phyloP scores from a whole-genome alignment of 2,797 vertebrate genomes.

The Synaphobranchus kaupii region DNA sequence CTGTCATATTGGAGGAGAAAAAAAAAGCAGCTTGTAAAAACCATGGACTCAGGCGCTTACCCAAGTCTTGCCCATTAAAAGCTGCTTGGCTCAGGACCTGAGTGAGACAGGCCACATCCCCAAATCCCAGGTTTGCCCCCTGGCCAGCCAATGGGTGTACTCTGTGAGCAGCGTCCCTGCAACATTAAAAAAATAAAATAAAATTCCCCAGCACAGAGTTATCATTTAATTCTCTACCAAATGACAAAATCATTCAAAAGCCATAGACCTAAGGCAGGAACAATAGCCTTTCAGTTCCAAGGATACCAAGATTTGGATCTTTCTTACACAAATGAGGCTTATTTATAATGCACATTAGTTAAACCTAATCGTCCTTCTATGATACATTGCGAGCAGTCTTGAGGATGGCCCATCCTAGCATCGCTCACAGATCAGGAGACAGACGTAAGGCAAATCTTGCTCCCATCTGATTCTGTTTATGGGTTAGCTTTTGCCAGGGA shows the following conservation, averaged over 20 bases:
- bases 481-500: neutral
- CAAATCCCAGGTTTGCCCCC: slow-evolving; percentile 96
- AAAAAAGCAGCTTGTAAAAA: slow-evolving; percentile 63
- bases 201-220: slow-evolving; percentile 1
- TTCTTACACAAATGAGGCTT: neutral
- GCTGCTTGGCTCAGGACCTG: slow-evolving; percentile 87
- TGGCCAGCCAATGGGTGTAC: slow-evolving; percentile 97
- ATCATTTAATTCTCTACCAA: neutral
- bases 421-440: neutral
- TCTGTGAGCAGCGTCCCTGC: slow-evolving; percentile 94
- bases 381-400: neutral
- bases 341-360: neutral
- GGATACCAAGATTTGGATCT: neutral
- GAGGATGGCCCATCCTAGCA: neutral
- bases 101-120: slow-evolving; percentile 86
- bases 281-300: neutral
- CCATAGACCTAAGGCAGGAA: neutral
- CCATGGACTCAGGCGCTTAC: slow-evolving; percentile 71
- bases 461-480: slow-evolving; percentile 4
- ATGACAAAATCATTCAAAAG: neutral
- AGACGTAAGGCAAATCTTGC: neutral
- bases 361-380: no score
- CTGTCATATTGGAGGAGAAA: slow-evolving; percentile 13
- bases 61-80: slow-evolving; percentile 91
- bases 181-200: slow-evolving; percentile 47